A percentile compares a stretch with the other conserved stretches of the same genome.
These are phyloP conservation scores for Macrotis lagotis DNA, from an alignment of 2,113 vertebrate species.

Conservation along the genomic window DNA sequence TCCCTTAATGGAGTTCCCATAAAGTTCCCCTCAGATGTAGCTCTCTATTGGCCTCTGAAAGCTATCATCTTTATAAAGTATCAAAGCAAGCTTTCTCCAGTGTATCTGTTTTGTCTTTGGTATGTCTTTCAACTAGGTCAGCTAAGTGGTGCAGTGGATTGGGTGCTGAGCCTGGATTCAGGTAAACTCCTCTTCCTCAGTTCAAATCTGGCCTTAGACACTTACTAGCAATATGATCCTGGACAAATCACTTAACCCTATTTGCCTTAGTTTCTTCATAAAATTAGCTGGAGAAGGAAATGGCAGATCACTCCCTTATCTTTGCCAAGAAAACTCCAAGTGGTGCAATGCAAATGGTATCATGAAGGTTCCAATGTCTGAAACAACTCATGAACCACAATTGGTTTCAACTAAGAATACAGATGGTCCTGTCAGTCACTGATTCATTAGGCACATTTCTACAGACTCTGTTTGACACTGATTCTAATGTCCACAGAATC, in stretches of 20 bases:
- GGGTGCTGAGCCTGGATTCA: neutral
- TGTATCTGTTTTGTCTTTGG: neutral
- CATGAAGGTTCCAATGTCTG: neutral
- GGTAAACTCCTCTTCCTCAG: neutral
- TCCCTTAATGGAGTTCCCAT: neutral
- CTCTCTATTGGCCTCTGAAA: neutral
- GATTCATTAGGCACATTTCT: neutral
- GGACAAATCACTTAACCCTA: neutral
- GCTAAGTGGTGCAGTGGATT: neutral
- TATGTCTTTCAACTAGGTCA: neutral
- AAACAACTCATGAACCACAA: neutral
- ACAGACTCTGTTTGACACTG: neutral
- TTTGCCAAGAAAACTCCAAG: too few relatives aligned
- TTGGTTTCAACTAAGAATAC: neutral
- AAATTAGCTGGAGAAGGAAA: neutral
- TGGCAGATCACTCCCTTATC: neutral
- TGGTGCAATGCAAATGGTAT: too few relatives aligned
- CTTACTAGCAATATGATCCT: neutral
- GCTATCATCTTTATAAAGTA: neutral
- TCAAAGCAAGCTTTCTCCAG: neutral
- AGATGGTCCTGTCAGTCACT: neutral
- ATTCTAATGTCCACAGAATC: neutral
- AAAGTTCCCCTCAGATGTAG: neutral
- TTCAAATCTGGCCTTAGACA: neutral
- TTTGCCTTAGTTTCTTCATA: neutral